phyloP scores from a whole-genome alignment of 2,797 vertebrate genomes.

The Danio choprae region DNA sequence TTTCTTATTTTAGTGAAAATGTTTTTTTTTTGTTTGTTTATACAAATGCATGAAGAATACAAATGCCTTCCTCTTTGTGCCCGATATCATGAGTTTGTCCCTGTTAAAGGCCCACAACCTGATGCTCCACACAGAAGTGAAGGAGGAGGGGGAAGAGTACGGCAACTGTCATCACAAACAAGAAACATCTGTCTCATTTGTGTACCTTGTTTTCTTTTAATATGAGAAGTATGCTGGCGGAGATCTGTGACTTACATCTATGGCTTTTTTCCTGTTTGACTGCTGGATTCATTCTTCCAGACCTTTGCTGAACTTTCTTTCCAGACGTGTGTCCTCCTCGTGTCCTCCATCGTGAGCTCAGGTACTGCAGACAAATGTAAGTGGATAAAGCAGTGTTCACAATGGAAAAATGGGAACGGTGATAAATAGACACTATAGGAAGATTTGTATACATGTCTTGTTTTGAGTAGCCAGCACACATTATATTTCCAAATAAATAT shows the following conservation, averaged over 20 bases:
- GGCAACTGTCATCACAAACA: constrained; percentile 85
- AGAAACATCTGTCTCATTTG: constrained; percentile 88
- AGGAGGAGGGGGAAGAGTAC: constrained; percentile 60
- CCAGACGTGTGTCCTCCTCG: background rate
- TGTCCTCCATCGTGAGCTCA: background rate
- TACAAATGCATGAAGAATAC: too few species aligned
- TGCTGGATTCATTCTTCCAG: constrained; percentile 69
- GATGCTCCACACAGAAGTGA: constrained; percentile 33
- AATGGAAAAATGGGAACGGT: too few species aligned
- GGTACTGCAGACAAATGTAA: background rate
- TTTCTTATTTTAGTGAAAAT: too few species aligned
- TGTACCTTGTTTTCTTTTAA: constrained; percentile 90
- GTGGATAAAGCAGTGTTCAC: background rate
- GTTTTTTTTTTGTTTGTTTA: too few species aligned
- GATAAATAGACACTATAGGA: too few species aligned
- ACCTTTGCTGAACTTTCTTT: constrained; percentile 60
- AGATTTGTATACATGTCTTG: too few species aligned
- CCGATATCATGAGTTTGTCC: constrained; percentile 22
- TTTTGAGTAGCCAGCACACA: background rate
- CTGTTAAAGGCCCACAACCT: constrained; percentile 60
- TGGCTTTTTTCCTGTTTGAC: constrained; percentile 65
- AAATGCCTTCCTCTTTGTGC: too few species aligned
- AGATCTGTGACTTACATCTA: constrained; percentile 78
- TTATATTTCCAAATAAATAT: too few species aligned
- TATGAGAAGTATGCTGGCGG: constrained; percentile 85